These are phyloP conservation scores for Noctuana brunneofusca DNA, from an alignment of 2,888 invertebrate species.

Conservation along the genomic window DNA sequence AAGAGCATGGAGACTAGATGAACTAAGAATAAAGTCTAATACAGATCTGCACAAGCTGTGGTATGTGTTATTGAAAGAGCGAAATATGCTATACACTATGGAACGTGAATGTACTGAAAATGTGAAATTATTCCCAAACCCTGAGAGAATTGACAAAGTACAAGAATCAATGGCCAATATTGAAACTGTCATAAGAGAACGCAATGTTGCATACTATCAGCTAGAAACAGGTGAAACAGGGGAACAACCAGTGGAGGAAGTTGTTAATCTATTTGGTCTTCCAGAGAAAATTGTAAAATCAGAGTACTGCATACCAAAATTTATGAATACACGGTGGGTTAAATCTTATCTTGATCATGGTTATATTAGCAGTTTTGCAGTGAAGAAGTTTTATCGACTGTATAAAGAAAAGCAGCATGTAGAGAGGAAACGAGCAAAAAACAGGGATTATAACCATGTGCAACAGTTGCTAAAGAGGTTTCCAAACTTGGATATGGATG, in stretches of 20 bases:
- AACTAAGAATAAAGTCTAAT: conserved; percentile 96
- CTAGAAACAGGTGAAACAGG: conserved; percentile 95
- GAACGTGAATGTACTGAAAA: conserved; percentile 89
- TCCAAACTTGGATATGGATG: conserved; percentile 88
- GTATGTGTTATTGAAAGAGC: conserved; percentile 95
- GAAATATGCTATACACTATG: conserved; percentile 98
- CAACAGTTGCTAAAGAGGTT: conserved; percentile 88
- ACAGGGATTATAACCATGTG: conserved; percentile 86
- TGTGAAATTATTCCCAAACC: conserved; percentile 90
- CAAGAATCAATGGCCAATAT: conserved; percentile 97
- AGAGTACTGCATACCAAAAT: conserved; percentile 86
- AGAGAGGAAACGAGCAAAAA: conserved; percentile 80
- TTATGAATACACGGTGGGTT: conserved; percentile 86
- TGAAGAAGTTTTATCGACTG: conserved; percentile 78
- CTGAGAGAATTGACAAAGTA: conserved; percentile 96
- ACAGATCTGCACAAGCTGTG: conserved; percentile 98
- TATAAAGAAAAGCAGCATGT: conserved; percentile 86
- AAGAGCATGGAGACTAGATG: conserved; percentile 93
- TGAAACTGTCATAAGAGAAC: conserved; percentile 94
- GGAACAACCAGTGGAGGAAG: conserved; percentile 86
- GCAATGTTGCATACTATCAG: conserved; percentile 94
- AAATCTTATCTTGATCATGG: conserved; percentile 81
- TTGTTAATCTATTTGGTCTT: conserved; percentile 84
- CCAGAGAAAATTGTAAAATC: conserved; percentile 78
- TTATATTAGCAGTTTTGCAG: conserved; percentile 81